Conservation (phyloP, 2,888 invertebrate species). For the Eristalinus aeneus region DNA sequence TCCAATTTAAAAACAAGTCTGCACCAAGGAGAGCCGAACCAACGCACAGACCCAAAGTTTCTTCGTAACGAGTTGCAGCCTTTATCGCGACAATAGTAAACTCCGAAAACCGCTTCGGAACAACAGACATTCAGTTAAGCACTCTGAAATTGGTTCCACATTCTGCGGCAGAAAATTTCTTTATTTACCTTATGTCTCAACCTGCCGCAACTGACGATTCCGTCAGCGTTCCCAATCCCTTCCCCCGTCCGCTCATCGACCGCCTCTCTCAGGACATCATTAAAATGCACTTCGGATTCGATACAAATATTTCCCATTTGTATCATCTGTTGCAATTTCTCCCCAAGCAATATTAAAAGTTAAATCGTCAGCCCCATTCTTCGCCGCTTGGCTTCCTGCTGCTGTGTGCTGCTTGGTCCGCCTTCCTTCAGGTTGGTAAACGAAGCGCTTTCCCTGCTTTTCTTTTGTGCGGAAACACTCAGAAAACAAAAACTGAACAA, state of each 20-base stretch:
- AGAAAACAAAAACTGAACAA: constrained; percentile 1
- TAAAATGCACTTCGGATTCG: constrained; percentile 62
- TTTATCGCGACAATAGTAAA: too few relatives aligned
- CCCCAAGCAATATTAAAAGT: constrained; percentile 69
- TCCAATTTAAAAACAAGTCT: not conserved
- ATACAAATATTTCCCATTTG: constrained; percentile 69
- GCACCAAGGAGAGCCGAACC: not conserved
- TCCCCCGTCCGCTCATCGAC: not conserved
- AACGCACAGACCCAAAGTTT: not conserved
- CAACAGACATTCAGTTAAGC: not conserved
- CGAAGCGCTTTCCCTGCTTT: not conserved
- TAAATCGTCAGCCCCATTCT: constrained; percentile 47
- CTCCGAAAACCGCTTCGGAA: not conserved
- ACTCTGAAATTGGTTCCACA: not conserved
- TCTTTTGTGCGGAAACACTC: not conserved
- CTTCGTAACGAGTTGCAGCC: not conserved
- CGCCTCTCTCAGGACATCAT: constrained; percentile 50
- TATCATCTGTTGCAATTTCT: constrained; percentile 70
- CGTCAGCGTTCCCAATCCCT: not conserved
- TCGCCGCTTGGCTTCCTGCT: not conserved
- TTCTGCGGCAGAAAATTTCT: not conserved
- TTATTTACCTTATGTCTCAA: not conserved
- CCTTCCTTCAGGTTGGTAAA: not conserved
- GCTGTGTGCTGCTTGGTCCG: constrained; percentile 21
- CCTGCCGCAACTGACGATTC: not conserved